Percentiles rank a stretch among this genome's conserved stretches.
These are phyloP conservation scores for Ceratina calcarata DNA, from an alignment of 1,140 invertebrate species.

Conservation along the genomic window DNA sequence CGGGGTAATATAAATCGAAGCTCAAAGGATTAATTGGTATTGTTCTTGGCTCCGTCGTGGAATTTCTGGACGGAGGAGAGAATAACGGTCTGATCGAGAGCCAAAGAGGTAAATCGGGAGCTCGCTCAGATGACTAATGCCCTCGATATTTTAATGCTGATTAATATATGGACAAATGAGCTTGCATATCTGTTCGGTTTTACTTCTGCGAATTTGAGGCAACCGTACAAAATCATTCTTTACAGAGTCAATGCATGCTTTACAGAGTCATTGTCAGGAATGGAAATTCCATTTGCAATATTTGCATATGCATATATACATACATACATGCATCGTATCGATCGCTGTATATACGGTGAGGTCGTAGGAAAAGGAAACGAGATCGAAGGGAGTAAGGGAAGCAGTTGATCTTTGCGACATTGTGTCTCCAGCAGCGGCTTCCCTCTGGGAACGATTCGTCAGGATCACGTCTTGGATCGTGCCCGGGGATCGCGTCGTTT, in stretches of 20 bases:
- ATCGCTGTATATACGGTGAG: neutral
- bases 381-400: neutral
- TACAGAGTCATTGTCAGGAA: too few relatives aligned
- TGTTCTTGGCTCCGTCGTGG: constrained; percentile 1
- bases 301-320: too few relatives aligned
- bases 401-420: constrained; percentile 16
- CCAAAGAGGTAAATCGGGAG: neutral
- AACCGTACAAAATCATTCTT: too few relatives aligned
- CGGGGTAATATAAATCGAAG: neutral
- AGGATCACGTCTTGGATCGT: constrained; percentile 26
- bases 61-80: neutral
- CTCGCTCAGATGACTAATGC: too few relatives aligned
- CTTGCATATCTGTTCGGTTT: too few relatives aligned
- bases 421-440: neutral
- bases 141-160: too few relatives aligned
- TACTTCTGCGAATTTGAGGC: too few relatives aligned
- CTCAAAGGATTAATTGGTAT: constrained; percentile 11
- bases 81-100: neutral
- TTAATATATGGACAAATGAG: too few relatives aligned
- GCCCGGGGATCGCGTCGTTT: constrained; percentile 15
- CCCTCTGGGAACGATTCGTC: constrained; percentile 24
- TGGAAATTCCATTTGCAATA: too few relatives aligned
- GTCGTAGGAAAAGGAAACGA: neutral
- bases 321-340: neutral
- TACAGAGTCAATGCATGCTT: too few relatives aligned